Base-by-base conservation (phyloP, 2,888 invertebrate species). In the Phengaris alcon region DNA sequence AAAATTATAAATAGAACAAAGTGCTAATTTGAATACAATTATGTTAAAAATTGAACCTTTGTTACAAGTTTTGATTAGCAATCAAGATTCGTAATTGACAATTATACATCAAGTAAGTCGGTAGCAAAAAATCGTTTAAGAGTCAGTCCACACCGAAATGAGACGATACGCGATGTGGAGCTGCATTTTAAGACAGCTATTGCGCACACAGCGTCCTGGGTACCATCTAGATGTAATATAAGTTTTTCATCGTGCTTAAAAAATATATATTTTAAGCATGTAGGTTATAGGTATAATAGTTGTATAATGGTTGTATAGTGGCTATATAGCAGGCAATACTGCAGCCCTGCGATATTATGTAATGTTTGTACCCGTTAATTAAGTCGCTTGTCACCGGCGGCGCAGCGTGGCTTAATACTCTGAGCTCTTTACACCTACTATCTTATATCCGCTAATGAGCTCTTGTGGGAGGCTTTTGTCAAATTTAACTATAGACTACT, bases 311-410 rank as follows among this genome's bases (percentile, higher is more conserved):
- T 22, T 59, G 35, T 44, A 64, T 64, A 44, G 64, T 44, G 64
- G 59, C 10, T 9, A 10, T 64, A 64, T 22, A 64, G 35, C 8
- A 12, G 44, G 35, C 8, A 12, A n/a, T 3, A 57, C 69, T 75
- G 75, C 75, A 70, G 55, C 59, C 57, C 51, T 22, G 70, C 51
- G 75, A 75, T 75, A 75, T 75, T 70, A 75, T 70, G 70, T 75
- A 46, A 76, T 77, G 75, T 88, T 87, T 86, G 84, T 84, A 81
- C 82, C 82, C 80, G 84, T 88, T 88, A 89, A 90, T 90, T 89
- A 90, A 89, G 87, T 88, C 84, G 83, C 89, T 89, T 88, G 89
- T 88, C 87, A 86, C 83, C 84, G 82, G 81, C 86, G 84, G 84
- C 85, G 85, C 87, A 86, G 88, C 85, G 75, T 82, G 81, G 85